Conservation (phyloP, 2,888 invertebrate species). For the Agrenia bidenticulata region DNA sequence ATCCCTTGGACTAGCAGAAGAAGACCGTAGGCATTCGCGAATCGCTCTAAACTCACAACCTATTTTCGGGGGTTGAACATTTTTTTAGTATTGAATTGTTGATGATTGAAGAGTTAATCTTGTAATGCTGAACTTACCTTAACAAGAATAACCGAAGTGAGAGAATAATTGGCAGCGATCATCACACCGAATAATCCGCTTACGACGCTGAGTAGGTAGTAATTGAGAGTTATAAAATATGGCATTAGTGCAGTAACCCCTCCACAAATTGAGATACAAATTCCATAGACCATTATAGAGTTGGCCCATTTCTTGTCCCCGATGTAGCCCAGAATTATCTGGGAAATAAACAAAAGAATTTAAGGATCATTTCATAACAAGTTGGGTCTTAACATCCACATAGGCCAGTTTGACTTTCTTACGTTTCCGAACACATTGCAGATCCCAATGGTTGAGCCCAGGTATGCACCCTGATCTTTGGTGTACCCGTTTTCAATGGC, state of each 20-base stretch:
- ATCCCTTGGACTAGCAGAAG: constrained; percentile 84
- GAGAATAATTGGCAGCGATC: constrained; percentile 87
- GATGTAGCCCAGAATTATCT: constrained; percentile 81
- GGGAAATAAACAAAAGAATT: constrained; percentile 52
- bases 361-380: background rate
- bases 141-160: constrained; percentile 86
- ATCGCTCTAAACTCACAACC: constrained; percentile 77
- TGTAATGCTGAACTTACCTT: constrained; percentile 61
- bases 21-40: constrained; percentile 88
- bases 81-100: background rate
- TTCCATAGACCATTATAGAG: constrained; percentile 76
- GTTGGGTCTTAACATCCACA: background rate
- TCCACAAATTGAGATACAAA: constrained; percentile 40
- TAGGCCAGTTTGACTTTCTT: too few relatives aligned
- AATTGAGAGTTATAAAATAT: constrained; percentile 44
- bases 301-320: constrained; percentile 84
- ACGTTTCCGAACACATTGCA: constrained; percentile 90
- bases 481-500: constrained; percentile 70
- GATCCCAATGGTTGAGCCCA: constrained; percentile 83
- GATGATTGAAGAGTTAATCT: background rate
- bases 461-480: constrained; percentile 72
- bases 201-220: constrained; percentile 63
- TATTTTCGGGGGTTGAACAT: too few relatives aligned
- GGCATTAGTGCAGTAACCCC: constrained; percentile 51
- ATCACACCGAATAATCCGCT: constrained; percentile 83